Evolutionary conservation across 1,140 invertebrate species (phyloP), one percentile per base, ranked within the genome.

Genomic region (Pemphigus obesinymphae): DNA sequence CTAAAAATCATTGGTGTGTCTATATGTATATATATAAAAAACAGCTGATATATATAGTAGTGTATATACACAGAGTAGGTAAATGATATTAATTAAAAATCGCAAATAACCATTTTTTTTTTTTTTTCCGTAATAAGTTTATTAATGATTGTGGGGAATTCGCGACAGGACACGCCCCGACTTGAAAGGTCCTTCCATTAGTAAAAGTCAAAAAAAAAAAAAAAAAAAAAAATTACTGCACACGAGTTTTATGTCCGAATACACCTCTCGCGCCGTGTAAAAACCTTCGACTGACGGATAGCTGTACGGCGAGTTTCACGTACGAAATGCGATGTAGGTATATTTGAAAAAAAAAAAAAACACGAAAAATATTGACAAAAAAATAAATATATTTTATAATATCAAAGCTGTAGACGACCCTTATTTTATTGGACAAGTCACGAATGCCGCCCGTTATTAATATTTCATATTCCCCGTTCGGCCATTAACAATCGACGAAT

Each of bases 341-440:
- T 13, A 43, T 43, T 15, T 43, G n/a, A n/a, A n/a, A n/a, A n/a
- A n/a, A n/a, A n/a, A n/a, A n/a, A n/a, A n/a, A n/a, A n/a, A n/a
- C n/a, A n/a, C n/a, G n/a, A n/a, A n/a, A n/a, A n/a, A n/a, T n/a
- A n/a, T 7, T 17, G 6, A 6, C 43, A 11, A 45, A 45, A 45
- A 11, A 11, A 40, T 3, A 31, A 61, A 15, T 63, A 10, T 63
- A 37, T 34, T 20, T 20, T 8, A 17, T 13, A 34, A 55, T 23
- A 23, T 55, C 58, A 29, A 61, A 61, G 29, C n/a, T n/a, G n/a
- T 61, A 26, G 29, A 23, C 31, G 3, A 40, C 43, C 43, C 43
- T 48, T 45, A 23, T 72, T 72, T 72, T 48, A 72, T 72, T 72
- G 43, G 26, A 48, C 17, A 17, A 72, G 70, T 72, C 70, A 72